phyloP scores from a whole-genome alignment of 2,888 invertebrate genomes.

The Eristalis pertinax region DNA sequence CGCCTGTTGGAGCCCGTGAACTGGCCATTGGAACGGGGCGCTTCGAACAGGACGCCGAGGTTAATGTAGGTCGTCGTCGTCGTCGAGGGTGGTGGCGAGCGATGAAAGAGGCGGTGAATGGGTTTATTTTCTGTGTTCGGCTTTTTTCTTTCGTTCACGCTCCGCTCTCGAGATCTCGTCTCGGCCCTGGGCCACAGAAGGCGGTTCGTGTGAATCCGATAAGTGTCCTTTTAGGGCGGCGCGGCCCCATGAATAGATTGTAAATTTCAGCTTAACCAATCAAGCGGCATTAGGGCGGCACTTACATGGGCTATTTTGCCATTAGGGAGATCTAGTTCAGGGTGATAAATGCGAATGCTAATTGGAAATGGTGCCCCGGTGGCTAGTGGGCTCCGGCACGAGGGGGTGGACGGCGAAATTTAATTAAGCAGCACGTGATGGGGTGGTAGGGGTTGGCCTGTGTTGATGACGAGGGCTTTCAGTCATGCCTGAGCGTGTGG shows the following conservation, averaged over 20 bases:
- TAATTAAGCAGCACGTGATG: neutral
- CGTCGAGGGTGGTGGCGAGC: neutral
- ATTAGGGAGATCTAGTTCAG: constrained; percentile 16
- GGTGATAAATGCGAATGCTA: constrained; percentile 27
- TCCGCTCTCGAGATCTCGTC: constrained; percentile 28
- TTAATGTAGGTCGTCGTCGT: constrained; percentile 36
- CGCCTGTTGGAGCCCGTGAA: constrained; percentile 9
- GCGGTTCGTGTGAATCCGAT: constrained; percentile 37
- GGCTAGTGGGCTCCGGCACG: neutral
- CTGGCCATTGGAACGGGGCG: neutral
- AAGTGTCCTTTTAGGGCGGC: constrained; percentile 45
- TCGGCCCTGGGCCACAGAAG: constrained; percentile 4
- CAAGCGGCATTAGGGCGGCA: constrained; percentile 10
- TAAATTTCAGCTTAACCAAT: constrained; percentile 43
- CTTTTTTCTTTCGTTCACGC: neutral
- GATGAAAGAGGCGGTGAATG: constrained; percentile 3
- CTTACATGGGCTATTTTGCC: neutral
- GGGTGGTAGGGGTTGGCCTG: neutral
- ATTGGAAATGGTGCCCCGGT: constrained; percentile 11
- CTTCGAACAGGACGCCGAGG: neutral
- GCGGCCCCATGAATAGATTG: constrained; percentile 43
- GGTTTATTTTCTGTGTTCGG: constrained; percentile 39
- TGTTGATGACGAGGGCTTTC: neutral
- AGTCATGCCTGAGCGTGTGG: neutral
- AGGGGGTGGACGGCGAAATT: neutral